These are phyloP conservation scores for Ophiothrix spiculata DNA, from an alignment of 35 echinoderm and acorn worm genomes.

Conservation along the genomic window DNA sequence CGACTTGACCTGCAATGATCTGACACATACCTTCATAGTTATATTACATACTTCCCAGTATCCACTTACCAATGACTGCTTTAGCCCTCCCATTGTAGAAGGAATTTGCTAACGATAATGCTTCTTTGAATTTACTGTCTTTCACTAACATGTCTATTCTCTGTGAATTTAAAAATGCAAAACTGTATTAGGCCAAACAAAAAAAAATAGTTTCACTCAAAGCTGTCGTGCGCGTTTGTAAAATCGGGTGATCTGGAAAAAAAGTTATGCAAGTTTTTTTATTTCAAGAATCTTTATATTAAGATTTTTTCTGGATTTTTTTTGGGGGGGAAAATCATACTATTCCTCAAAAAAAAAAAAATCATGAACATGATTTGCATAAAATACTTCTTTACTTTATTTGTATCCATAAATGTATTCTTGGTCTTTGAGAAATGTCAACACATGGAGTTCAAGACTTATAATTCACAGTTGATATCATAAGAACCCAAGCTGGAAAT, in stretches of 20 bases:
- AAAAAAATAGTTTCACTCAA: too few species aligned
- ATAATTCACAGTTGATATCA: not conserved
- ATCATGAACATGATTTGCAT: not conserved
- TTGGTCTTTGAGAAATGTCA: too few species aligned
- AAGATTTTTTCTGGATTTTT: too few species aligned
- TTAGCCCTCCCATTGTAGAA: slow-evolving; percentile 86
- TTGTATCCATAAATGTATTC: too few species aligned
- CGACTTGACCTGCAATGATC: too few species aligned
- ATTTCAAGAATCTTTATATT: too few species aligned
- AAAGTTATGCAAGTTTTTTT: too few species aligned
- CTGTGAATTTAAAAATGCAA: slow-evolving; percentile 47
- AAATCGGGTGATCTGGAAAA: too few species aligned
- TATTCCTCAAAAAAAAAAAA: too few species aligned
- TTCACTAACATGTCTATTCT: slow-evolving; percentile 78
- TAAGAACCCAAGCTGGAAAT: not conserved
- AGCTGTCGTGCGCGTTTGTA: too few species aligned
- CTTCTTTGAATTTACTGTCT: slow-evolving; percentile 83
- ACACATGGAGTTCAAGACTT: not conserved
- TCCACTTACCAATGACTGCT: slow-evolving; percentile 80
- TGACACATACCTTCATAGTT: not conserved
- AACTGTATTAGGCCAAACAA: not conserved
- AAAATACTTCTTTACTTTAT: not conserved
- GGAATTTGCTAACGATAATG: slow-evolving; percentile 68
- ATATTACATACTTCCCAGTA: not conserved
- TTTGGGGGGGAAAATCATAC: too few species aligned